These are phyloP conservation scores for Coelogynopora nodosa DNA, from an alignment of 2,888 invertebrate species.

Conservation along the genomic window DNA sequence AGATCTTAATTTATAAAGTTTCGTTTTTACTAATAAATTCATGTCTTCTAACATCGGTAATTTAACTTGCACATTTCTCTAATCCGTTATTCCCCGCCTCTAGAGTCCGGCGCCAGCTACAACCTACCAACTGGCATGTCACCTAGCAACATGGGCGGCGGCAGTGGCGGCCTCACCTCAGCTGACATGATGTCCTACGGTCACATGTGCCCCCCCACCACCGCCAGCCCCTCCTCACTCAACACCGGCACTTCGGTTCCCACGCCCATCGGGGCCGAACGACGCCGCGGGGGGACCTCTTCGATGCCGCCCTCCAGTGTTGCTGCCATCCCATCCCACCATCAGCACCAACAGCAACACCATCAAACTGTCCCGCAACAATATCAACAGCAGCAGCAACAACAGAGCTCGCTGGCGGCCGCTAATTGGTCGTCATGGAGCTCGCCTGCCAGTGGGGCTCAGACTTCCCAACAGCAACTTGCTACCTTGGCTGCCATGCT, in stretches of 20 bases:
- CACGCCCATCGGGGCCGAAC: slow-evolving; percentile 1
- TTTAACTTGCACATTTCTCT: too few relatives aligned
- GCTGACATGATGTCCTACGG: background rate
- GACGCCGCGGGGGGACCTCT: background rate
- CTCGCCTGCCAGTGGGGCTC: too few relatives aligned
- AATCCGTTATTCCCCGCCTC: too few relatives aligned
- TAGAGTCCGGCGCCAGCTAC: background rate
- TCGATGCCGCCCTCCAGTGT: background rate
- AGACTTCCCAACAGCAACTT: background rate
- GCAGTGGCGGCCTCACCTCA: too few relatives aligned
- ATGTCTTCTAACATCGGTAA: too few relatives aligned
- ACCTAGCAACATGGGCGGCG: background rate
- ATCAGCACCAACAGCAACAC: background rate
- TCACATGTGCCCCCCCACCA: background rate
- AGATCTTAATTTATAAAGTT: too few relatives aligned
- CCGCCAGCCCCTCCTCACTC: background rate
- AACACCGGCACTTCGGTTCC: background rate
- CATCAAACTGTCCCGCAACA: background rate
- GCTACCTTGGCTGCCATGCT: background rate
- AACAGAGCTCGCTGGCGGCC: background rate
- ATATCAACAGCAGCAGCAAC: background rate
- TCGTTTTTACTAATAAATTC: too few relatives aligned
- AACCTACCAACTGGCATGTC: background rate
- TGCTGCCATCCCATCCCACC: background rate
- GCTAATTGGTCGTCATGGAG: too few relatives aligned